Evolutionary conservation across 2,888 invertebrate species (phyloP), one percentile per base, ranked within the genome.

Genomic region (Hirtodrosophila trivittata): DNA sequence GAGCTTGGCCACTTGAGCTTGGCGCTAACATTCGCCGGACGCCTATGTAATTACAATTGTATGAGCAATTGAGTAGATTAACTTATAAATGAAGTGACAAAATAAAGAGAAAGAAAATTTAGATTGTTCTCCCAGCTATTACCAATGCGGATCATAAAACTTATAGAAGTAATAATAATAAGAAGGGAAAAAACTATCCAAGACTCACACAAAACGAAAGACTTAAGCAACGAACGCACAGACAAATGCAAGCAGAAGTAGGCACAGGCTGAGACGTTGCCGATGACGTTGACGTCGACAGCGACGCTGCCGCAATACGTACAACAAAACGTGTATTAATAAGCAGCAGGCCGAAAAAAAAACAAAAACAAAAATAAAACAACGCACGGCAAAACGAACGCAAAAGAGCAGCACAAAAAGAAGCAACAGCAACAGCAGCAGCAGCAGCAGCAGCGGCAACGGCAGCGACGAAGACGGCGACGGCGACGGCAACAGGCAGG

Each of bases 281-380:
- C 18, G 42, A 7, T 41, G 41, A 41, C 38, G 45, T 26, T 35
- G 38, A 47, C 43, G 26, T 18, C 28, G 38, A 37, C 52, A 7
- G 13, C 50, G 57, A 51, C 42, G 68, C 51, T 55, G 67, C 58
- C 73, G 71, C 74, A 58, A 42, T 58, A 74, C 74, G 74, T 68
- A 71, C 68, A 72, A 72, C 72, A 76, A 75, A 77, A 67, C 82
- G 75, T 82, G 86, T 85, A 85, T 80, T 80, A 80, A 85, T 80
- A 80, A 80, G 83, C 86, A 80, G 83, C 80, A 62, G 77, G 60
- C 72, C 69, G 45, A 42, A 47, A 46, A 64, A 45, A 58, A 35
- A 54, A 45, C 13, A 62, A 58, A 47, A 51, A 71, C 46, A 66
- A 66, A 65, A 67, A 65, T 70, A 78, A 78, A 75, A 73, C 74